Evolutionary conservation across 2,797 vertebrate genomes (phyloP), one percentile per base, ranked within the genome.

Genomic region (Megalops cyprinoides): DNA sequence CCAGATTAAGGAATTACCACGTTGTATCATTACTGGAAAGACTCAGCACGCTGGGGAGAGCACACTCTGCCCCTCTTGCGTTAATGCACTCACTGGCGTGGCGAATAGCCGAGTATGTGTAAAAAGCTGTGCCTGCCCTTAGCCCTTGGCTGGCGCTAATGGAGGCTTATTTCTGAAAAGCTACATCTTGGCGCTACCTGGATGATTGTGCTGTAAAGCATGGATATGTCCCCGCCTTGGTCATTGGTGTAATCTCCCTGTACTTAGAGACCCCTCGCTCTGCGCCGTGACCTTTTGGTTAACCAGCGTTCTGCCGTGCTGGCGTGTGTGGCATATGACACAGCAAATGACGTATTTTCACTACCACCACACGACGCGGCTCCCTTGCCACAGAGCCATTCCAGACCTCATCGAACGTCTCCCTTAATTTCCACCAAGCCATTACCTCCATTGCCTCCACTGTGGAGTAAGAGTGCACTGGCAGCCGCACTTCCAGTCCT

Each of bases 1-100:
- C 34, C 69, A 79, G 76, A 81, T 55, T 74, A 69, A 67, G 14
- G 56, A 56, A 81, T 78, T 81, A 80, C 65, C 44, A 48, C 60
- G 18, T 37, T 49, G 51, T 42, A 55, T 67, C 60, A 49, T 69
- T 46, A 76, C 15, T 42, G 49, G 53, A 48, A 74, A 77, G 34
- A 12, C 44, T 37, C 46, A 12, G 1, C 7, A 18, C 34, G n/a
- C 65, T 67, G 28, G 46, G 48, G 51, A 73, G 76, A 9, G 2
- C 10, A 69, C 49, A 77, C 67, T 60, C 10, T 31, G 67, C 20
- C 20, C 39, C n/a, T 44, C 37, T 5, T 23, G 37, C 18, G 23
- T 18, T 42, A 44, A 71, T 44, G 67, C 67, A 71, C 67, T 71
- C 37, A 9, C 37, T 71, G 67, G 39, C 18, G 58, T 46, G 62